A percentile compares a stretch with the other conserved stretches of the same genome.
Evolutionary conservation across 1,140 invertebrate species (phyloP).

Genomic region (Hermatobates lingyangjiaoensis): DNA sequence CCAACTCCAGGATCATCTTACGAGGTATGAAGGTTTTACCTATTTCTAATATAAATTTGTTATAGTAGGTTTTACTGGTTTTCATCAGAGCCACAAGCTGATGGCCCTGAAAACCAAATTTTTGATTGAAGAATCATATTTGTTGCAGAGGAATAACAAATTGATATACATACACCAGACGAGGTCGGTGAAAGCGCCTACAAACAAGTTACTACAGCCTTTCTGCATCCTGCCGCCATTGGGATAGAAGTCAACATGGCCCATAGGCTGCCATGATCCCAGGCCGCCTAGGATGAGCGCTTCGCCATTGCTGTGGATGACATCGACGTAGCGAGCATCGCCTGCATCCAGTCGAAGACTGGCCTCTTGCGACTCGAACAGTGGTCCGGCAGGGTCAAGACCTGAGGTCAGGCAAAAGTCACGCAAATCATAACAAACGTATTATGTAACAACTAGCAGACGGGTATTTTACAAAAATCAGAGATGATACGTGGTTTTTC

Average conservation of each 20-base stretch:
- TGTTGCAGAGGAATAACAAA: background rate
- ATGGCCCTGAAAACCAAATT: no score
- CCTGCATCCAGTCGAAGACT: conserved; percentile 56
- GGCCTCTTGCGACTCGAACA: conserved; percentile 72
- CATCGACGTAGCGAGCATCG: conserved; percentile 83
- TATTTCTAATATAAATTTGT: no score
- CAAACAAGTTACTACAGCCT: conserved; percentile 61
- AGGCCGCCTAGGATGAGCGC: conserved; percentile 51
- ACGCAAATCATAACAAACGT: no score
- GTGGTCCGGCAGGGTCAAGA: conserved; percentile 72
- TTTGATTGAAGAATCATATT: no score
- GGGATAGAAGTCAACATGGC: conserved; percentile 80
- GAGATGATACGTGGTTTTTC: no score
- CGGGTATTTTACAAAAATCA: no score
- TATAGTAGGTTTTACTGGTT: no score
- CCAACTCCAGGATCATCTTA: no score
- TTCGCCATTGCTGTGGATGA: conserved; percentile 85
- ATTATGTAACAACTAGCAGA: no score
- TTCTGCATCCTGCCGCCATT: conserved; percentile 80
- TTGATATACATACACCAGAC: conserved; percentile 54
- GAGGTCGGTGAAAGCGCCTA: conserved; percentile 77
- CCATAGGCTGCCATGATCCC: conserved; percentile 69
- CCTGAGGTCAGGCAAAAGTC: no score
- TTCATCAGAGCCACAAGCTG: no score
- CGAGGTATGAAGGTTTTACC: no score